phyloP scores from a whole-genome alignment of 2,797 vertebrate genomes.

The Cuculus canorus region DNA sequence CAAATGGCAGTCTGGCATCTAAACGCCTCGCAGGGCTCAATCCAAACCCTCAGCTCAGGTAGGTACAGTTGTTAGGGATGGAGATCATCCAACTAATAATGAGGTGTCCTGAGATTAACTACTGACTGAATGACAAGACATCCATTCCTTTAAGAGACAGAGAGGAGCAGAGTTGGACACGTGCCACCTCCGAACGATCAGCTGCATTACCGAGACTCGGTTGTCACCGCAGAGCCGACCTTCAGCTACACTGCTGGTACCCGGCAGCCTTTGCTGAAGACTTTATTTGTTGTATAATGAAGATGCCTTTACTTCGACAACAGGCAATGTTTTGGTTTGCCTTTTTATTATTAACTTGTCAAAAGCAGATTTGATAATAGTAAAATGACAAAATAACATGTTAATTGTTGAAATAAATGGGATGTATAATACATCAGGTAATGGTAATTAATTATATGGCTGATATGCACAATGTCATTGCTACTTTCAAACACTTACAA shows the following conservation, averaged over 20 bases:
- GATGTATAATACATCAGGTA: background rate
- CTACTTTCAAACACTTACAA: constrained; percentile 12
- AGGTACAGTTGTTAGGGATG: background rate
- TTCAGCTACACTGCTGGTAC: background rate
- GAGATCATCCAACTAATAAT: constrained; percentile 8
- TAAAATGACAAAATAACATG: constrained; percentile 40
- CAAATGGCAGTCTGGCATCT: background rate
- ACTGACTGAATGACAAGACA: background rate
- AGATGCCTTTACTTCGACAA: constrained; percentile 12
- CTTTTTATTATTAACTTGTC: constrained; percentile 68
- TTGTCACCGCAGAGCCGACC: background rate
- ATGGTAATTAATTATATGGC: background rate
- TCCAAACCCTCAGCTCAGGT: background rate
- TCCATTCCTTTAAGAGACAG: background rate
- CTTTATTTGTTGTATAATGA: constrained; percentile 36
- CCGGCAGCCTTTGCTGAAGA: background rate
- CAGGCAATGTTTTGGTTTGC: constrained; percentile 61
- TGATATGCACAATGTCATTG: background rate
- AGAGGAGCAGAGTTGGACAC: background rate
- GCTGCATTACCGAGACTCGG: background rate
- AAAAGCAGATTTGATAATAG: constrained; percentile 46
- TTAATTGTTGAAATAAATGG: constrained; percentile 30
- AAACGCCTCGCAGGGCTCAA: background rate
- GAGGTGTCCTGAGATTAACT: background rate
- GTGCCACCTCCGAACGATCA: background rate